phyloP scores from a whole-genome alignment of 2,888 invertebrate species.

The Mechanitis mazaeus region DNA sequence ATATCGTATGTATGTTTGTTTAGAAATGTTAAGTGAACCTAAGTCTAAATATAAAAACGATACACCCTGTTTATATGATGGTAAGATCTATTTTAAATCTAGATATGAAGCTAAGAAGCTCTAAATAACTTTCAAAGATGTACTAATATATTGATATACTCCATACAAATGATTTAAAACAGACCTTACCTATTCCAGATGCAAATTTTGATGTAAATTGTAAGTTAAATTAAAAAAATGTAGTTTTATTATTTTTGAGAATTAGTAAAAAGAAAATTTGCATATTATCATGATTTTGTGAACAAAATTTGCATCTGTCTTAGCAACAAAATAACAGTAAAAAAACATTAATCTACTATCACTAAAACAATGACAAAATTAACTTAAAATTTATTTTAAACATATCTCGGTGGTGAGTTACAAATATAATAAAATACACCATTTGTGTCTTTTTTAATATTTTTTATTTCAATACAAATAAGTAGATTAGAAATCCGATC shows the following conservation, averaged over 20 bases:
- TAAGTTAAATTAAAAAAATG: neutral
- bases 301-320: slow-evolving; percentile 27
- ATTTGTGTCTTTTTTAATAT: slow-evolving; percentile 23
- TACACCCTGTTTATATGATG: slow-evolving; percentile 32
- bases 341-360: slow-evolving; percentile 28
- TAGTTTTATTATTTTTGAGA: neutral
- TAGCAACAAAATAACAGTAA: slow-evolving; percentile 29
- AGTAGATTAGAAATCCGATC: slow-evolving; percentile 35
- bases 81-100: slow-evolving; percentile 1
- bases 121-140: too few species aligned
- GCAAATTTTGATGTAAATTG: slow-evolving; percentile 15
- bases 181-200: slow-evolving; percentile 16
- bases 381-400: slow-evolving; percentile 3
- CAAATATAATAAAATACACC: slow-evolving; percentile 25
- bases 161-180: slow-evolving; percentile 4
- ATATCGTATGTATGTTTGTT: neutral
- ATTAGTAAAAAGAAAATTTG: slow-evolving; percentile 10
- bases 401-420: slow-evolving; percentile 30
- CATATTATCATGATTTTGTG: slow-evolving; percentile 9
- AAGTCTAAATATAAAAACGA: slow-evolving; percentile 21
- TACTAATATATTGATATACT: neutral
- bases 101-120: neutral
- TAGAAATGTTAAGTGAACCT: slow-evolving; percentile 11
- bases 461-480: slow-evolving; percentile 13
- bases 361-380: slow-evolving; percentile 23